A percentile compares a stretch with the other conserved stretches of the same genome.
These are phyloP conservation scores for Clarias platycephalus DNA, from an alignment of 2,797 vertebrate species.

Conservation along the genomic window DNA sequence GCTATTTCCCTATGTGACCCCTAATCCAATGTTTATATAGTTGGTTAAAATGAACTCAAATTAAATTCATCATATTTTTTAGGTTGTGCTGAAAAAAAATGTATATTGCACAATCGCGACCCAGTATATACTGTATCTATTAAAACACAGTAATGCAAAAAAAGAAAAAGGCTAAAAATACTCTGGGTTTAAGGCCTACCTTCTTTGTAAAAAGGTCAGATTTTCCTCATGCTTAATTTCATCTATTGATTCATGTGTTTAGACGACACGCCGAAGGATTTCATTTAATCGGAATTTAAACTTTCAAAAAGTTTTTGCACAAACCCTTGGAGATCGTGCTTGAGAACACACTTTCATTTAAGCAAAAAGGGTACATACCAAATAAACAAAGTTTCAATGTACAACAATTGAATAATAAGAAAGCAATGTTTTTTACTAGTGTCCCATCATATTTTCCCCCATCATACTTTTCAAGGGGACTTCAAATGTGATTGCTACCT, in stretches of 20 bases:
- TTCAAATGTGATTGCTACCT: conserved; percentile 32
- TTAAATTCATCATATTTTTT: too few relatives aligned
- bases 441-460: background rate
- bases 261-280: background rate
- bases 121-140: too few relatives aligned
- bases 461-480: conserved; percentile 18
- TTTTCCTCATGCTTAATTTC: background rate
- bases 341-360: background rate
- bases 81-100: too few relatives aligned
- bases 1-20: too few relatives aligned
- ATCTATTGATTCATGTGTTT: background rate
- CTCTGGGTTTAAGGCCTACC: too few relatives aligned
- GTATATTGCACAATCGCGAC: too few relatives aligned
- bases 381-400: background rate
- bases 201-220: background rate
- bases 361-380: background rate
- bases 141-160: too few relatives aligned
- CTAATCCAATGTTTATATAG: too few relatives aligned
- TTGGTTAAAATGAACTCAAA: too few relatives aligned
- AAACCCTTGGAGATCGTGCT: background rate
- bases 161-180: too few relatives aligned
- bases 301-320: background rate
- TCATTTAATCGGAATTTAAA: background rate
- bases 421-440: background rate
- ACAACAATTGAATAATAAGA: background rate